A percentile compares a stretch with the other conserved stretches of the same genome.
Evolutionary conservation across 2,113 vertebrate genomes (phyloP).

Genomic region (Xiphophorus hellerii): DNA sequence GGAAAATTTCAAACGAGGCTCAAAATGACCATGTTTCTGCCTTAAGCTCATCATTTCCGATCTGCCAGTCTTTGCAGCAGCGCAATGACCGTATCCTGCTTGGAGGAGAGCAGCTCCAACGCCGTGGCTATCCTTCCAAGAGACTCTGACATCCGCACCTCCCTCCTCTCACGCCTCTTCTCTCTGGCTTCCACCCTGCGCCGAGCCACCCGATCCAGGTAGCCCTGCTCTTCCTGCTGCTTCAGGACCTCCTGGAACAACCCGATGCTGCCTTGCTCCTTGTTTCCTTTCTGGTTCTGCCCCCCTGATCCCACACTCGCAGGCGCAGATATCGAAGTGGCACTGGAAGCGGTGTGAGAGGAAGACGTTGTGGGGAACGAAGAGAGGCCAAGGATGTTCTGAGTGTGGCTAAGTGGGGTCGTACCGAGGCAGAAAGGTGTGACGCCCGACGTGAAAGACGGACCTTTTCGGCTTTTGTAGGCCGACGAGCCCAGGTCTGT

Average conservation of each 20-base stretch:
- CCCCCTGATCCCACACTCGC: slow-evolving; percentile 22
- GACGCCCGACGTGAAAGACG: slow-evolving; percentile 38
- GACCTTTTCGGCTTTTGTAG: slow-evolving; percentile 36
- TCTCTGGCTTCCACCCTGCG: slow-evolving; percentile 72
- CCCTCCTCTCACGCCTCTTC: slow-evolving; percentile 74
- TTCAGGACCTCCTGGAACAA: slow-evolving; percentile 69
- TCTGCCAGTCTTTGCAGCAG: slow-evolving; percentile 82
- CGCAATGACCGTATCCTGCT: slow-evolving; percentile 83
- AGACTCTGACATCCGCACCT: slow-evolving; percentile 72
- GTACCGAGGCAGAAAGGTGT: slow-evolving; percentile 55
- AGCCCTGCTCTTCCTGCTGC: slow-evolving; percentile 71
- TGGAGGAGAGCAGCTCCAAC: slow-evolving; percentile 82
- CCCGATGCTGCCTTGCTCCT: slow-evolving; percentile 37
- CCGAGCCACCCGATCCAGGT: slow-evolving; percentile 64
- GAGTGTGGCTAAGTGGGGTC: slow-evolving; percentile 47
- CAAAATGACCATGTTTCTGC: neutral
- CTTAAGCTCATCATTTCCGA: slow-evolving; percentile 57
- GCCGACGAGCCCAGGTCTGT: slow-evolving; percentile 44
- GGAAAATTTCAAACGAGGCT: neutral
- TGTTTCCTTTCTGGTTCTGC: slow-evolving; percentile 54
- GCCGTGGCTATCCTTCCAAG: slow-evolving; percentile 79
- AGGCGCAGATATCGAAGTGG: slow-evolving; percentile 26
- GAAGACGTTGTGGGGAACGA: slow-evolving; percentile 36
- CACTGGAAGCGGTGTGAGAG: slow-evolving; percentile 30
- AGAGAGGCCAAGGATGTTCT: slow-evolving; percentile 46